phyloP scores from a whole-genome alignment of 2,888 invertebrate genomes.

The Holacanthella duospinosa region DNA sequence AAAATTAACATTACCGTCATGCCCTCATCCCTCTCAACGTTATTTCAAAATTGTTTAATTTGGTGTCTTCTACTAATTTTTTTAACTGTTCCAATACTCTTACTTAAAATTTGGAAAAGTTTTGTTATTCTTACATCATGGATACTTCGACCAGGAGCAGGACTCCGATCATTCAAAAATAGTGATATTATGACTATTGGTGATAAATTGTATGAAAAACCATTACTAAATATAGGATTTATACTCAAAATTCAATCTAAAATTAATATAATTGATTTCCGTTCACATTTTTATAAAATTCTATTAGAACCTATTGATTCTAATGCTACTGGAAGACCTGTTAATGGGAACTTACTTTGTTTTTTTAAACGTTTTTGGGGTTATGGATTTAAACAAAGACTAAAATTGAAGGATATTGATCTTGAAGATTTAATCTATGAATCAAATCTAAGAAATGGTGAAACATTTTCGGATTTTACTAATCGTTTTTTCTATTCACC shows the following conservation, averaged over 20 bases:
- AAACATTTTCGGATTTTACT: neutral
- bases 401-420: neutral
- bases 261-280: neutral
- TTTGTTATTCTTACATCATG: neutral
- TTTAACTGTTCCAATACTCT: neutral
- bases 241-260: neutral
- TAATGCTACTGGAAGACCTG: neutral
- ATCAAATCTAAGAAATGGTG: neutral
- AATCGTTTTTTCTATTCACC: neutral
- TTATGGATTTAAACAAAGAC: neutral
- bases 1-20: no score
- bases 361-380: neutral
- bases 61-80: slow-evolving; percentile 4
- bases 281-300: neutral
- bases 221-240: slow-evolving; percentile 1
- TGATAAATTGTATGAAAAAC: neutral
- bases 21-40: no score
- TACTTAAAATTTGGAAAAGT: neutral
- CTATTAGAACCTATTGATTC: slow-evolving; percentile 3
- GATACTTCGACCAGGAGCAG: neutral
- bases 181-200: neutral
- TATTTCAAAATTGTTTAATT: neutral
- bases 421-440: neutral
- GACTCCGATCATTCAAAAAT: neutral
- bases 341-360: neutral